Evolutionary conservation across 2,797 vertebrate species (phyloP).

Genomic region (Arctocebus calabarensis): DNA sequence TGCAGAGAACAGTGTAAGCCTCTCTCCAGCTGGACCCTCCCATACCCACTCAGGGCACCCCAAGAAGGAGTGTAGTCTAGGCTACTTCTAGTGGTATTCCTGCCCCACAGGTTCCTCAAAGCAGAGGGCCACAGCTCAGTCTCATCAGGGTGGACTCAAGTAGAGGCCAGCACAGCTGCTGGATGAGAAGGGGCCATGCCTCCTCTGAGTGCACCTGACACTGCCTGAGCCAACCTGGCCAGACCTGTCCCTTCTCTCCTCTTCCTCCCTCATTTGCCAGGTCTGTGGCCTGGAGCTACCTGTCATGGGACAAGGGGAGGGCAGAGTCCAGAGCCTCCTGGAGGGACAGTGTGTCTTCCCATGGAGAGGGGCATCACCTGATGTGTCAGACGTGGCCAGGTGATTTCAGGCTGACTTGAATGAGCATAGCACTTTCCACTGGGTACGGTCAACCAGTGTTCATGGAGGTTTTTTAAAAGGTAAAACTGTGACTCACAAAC

Average conservation of each 20-base stretch:
- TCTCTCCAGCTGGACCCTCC: not conserved
- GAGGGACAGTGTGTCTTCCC: not conserved
- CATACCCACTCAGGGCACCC: not conserved
- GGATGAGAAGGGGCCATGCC: not conserved
- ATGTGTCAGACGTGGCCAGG: not conserved
- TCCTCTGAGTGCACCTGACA: rapidly evolving
- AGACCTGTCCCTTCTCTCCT: not conserved
- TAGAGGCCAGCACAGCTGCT: not conserved
- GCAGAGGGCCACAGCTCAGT: not conserved
- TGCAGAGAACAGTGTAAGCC: not conserved
- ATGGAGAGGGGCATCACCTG: not conserved
- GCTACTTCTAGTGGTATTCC: not conserved
- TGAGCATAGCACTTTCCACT: not conserved
- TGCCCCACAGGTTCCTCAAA: not conserved
- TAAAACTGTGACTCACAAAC: too few relatives aligned
- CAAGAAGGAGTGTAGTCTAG: not conserved
- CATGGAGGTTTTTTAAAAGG: not conserved
- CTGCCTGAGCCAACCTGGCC: not conserved
- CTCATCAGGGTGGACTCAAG: not conserved
- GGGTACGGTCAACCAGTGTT: too few relatives aligned
- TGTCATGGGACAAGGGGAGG: not conserved
- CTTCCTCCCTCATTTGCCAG: not conserved
- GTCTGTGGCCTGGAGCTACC: not conserved
- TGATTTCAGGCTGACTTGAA: not conserved
- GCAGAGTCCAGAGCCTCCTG: not conserved